Conservation (phyloP, 2,888 invertebrate species). For the Ornithoptera alexandrae region DNA sequence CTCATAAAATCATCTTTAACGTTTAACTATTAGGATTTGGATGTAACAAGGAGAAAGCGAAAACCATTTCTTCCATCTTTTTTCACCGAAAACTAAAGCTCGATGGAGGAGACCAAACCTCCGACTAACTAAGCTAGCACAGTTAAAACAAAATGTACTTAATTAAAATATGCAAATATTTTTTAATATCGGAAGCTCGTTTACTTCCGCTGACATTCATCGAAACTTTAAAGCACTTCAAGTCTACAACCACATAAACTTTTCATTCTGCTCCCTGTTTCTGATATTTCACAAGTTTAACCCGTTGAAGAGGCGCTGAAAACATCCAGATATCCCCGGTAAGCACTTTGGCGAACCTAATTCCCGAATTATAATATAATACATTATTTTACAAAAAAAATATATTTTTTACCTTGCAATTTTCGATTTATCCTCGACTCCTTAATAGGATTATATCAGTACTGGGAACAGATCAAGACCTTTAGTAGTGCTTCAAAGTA, state of each 20-base stretch:
- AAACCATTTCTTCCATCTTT: too few relatives aligned
- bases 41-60: too few relatives aligned
- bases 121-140: too few relatives aligned
- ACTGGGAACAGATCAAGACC: not conserved
- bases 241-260: not conserved
- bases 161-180: not conserved
- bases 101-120: too few relatives aligned
- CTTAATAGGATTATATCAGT: not conserved
- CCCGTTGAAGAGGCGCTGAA: not conserved
- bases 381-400: not conserved
- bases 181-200: not conserved
- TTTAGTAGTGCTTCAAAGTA: not conserved
- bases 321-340: not conserved
- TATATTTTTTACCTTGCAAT: not conserved
- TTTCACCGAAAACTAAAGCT: too few relatives aligned
- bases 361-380: not conserved
- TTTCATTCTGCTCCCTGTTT: not conserved
- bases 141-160: not conserved
- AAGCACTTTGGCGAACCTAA: not conserved
- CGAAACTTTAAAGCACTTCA: not conserved
- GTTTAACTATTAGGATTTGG: too few relatives aligned
- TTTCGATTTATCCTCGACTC: not conserved
- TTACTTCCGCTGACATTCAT: not conserved
- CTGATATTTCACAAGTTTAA: not conserved
- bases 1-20: too few relatives aligned